Percentiles rank a stretch among this genome's conserved stretches.
phyloP scores from a whole-genome alignment of 2,888 invertebrate species.

The Orthonevra nobilis region DNA sequence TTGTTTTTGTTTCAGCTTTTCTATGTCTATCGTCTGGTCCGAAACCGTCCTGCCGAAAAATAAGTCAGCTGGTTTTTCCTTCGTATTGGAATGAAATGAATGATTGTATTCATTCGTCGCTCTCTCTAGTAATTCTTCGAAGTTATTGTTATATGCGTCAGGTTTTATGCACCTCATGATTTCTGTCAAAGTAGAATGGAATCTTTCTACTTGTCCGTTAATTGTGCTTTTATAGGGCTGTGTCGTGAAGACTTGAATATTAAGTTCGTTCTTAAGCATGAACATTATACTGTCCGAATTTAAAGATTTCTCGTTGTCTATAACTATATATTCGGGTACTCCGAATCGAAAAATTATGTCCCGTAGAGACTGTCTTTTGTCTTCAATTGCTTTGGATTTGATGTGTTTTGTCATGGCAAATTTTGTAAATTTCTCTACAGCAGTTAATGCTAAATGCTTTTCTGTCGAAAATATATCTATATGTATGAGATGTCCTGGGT shows the following conservation, averaged over 20 bases:
- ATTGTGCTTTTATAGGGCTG: slow-evolving; percentile 27
- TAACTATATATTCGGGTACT: slow-evolving; percentile 25
- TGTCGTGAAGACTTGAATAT: slow-evolving; percentile 28
- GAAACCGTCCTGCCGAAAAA: slow-evolving; percentile 16
- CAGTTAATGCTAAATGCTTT: slow-evolving; percentile 8
- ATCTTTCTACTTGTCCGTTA: slow-evolving; percentile 47
- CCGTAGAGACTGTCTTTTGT: slow-evolving; percentile 12
- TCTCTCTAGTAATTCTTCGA: slow-evolving; percentile 12
- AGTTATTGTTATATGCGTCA: not conserved
- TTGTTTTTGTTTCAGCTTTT: slow-evolving; percentile 37
- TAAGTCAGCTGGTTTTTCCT: slow-evolving; percentile 43
- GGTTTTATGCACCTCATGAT: slow-evolving; percentile 27
- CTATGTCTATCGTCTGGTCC: not conserved
- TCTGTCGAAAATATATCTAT: slow-evolving; percentile 34
- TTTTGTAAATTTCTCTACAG: slow-evolving; percentile 23
- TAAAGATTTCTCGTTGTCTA: slow-evolving; percentile 43
- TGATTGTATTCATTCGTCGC: slow-evolving; percentile 30
- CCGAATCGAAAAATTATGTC: slow-evolving; percentile 19
- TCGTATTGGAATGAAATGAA: slow-evolving; percentile 38
- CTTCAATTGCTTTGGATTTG: slow-evolving; percentile 17
- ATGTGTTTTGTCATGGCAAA: not conserved
- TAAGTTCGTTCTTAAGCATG: slow-evolving; percentile 28
- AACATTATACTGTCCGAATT: slow-evolving; percentile 20
- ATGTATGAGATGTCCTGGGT: slow-evolving; percentile 32
- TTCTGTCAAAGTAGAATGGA: slow-evolving; percentile 34